Evolutionary conservation across 2,113 vertebrate genomes (phyloP), one percentile per base, ranked within the genome.

Genomic region (Pygathrix nemaeus): DNA sequence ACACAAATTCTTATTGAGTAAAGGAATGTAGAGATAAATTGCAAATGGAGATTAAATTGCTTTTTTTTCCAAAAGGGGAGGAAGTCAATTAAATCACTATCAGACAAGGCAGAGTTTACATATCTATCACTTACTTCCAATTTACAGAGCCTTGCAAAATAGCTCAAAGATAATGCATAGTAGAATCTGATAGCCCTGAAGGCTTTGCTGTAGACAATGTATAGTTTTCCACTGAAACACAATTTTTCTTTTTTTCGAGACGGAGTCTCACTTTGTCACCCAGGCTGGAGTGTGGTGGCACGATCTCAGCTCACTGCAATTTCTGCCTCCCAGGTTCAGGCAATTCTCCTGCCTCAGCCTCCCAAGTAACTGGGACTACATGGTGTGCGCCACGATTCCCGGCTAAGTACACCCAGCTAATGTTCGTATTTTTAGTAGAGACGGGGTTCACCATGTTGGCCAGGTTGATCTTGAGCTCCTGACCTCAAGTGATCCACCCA

Each of bases 201-300:
- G 45, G 14, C 14, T 75, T 2, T 86, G 48, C 16, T 59, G 3
- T 25, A 81, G 57, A 81, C 10, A 21, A 76, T 52, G 32, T 12
- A 20, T 55, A 45, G 66, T 90, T 97, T 96, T 73, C 88, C 78
- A 92, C 10, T 20, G 52, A 94, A 83, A 81, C 61, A 66, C 25
- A 25, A 76, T 30, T 30, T 64, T 64, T 55, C 52, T 55, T 30
- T 30, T 64, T 64, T 64, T 30, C 2, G 5, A 64, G 27, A 30
- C 12, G 0, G 30, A 64, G 12, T 64, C 61, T 64, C 2, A 12
- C 61, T 64, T 12, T 64, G 61, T 30, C 5, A 0, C 61, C 61
- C 61, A 30, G 61, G 61, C 61, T 64, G 61, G 27, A 64, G 61
- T 30, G 12, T 27, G 13, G 61, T 64, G 61, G 61, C 27, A 30